Percentiles rank a stretch among this genome's conserved stretches.
Conservation (phyloP, 2,888 invertebrate genomes). For the Leptogaster cylindrica region DNA sequence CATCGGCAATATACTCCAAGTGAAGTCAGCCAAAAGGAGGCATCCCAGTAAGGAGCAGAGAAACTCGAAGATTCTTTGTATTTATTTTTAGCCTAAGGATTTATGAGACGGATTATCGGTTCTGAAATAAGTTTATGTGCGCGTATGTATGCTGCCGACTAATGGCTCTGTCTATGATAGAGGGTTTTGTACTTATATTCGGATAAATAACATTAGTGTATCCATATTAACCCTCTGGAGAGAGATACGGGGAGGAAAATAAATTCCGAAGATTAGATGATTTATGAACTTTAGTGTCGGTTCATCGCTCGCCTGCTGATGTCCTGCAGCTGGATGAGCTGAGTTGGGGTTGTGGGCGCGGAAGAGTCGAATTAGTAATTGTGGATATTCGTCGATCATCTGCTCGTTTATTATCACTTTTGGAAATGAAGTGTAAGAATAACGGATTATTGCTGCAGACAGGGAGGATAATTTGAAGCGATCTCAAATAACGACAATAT, state of each 20-base stretch:
- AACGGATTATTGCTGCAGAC: neutral
- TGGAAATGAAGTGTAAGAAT: constrained; percentile 23
- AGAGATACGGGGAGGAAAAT: constrained; percentile 3
- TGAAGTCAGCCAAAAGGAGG: constrained; percentile 28
- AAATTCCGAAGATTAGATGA: constrained; percentile 42
- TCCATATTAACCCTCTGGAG: constrained; percentile 18
- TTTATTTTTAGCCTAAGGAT: constrained; percentile 36
- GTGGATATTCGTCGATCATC: constrained; percentile 29
- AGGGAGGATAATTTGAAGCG: neutral
- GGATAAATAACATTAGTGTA: constrained; percentile 28
- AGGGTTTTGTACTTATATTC: constrained; percentile 14
- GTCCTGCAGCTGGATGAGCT: constrained; percentile 17
- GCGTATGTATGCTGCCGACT: neutral
- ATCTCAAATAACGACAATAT: too few relatives aligned
- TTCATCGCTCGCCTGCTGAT: constrained; percentile 39
- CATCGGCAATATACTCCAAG: constrained; percentile 18
- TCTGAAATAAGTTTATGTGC: constrained; percentile 35
- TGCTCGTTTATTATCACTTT: constrained; percentile 27
- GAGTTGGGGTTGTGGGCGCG: neutral
- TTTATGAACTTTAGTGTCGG: constrained; percentile 38
- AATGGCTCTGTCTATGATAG: constrained; percentile 20
- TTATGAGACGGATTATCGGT: constrained; percentile 40
- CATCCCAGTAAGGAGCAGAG: neutral
- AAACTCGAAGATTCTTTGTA: constrained; percentile 23
- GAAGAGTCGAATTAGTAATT: constrained; percentile 16